Percentiles rank a stretch among this genome's conserved stretches.
Conservation (phyloP, 1,140 invertebrate species). For the Zeugodacus cucurbitae region DNA sequence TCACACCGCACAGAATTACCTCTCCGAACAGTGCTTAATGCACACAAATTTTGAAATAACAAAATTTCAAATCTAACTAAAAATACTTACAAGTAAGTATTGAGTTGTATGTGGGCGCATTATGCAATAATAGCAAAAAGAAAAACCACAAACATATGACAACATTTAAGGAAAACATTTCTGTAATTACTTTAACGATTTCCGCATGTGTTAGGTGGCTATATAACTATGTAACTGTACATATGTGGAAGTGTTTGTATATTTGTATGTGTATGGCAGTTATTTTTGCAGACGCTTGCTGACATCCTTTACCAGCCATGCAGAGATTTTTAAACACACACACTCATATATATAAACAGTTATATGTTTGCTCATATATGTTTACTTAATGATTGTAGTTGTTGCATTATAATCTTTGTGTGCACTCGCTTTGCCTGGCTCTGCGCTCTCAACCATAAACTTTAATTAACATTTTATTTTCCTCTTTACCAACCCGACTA, state of each 20-base stretch:
- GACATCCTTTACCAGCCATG: background rate
- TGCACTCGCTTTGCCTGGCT: background rate
- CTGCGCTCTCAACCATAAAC: slow-evolving; percentile 22
- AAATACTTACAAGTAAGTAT: background rate
- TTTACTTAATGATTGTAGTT: background rate
- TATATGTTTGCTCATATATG: background rate
- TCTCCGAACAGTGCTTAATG: background rate
- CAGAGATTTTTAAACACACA: background rate
- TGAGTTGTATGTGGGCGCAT: background rate
- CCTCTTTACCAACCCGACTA: background rate
- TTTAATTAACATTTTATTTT: slow-evolving; percentile 39
- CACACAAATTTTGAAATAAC: background rate
- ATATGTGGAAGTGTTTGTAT: background rate
- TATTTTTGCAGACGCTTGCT: background rate
- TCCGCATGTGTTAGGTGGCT: background rate
- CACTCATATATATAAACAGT: background rate
- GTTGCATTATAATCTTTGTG: slow-evolving; percentile 15
- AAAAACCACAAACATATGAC: slow-evolving; percentile 33
- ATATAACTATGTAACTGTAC: background rate
- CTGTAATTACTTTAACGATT: slow-evolving; percentile 33
- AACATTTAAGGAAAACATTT: slow-evolving; percentile 34
- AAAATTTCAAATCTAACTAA: background rate
- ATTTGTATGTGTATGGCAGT: background rate
- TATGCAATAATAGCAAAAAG: no score
- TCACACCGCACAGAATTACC: background rate